A percentile compares a stretch with the other conserved stretches of the same genome.
Evolutionary conservation across 1,140 invertebrate genomes (phyloP).

Genomic region (Holcopasites calliopsidis): DNA sequence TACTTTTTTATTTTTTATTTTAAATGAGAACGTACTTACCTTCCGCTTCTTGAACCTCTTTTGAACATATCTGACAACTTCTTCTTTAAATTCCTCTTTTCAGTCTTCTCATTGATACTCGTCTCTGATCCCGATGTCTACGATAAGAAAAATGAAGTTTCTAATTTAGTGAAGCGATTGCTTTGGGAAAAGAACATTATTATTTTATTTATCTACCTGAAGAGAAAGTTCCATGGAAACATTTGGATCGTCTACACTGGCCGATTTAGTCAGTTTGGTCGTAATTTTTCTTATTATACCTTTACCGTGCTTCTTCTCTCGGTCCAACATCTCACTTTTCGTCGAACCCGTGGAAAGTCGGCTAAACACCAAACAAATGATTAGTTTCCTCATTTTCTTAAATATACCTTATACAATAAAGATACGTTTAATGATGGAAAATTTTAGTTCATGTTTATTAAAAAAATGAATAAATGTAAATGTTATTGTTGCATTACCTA

Average conservation of each 20-base stretch:
- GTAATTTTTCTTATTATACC: conserved; percentile 89
- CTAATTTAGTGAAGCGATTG: neutral
- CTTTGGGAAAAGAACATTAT: neutral
- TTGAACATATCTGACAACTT: conserved; percentile 91
- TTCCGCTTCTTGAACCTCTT: conserved; percentile 85
- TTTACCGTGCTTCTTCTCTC: conserved; percentile 89
- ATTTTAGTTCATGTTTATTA: too few species aligned
- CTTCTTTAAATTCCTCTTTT: conserved; percentile 89
- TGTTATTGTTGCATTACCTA: conserved; percentile 78
- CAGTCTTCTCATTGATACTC: conserved; percentile 84
- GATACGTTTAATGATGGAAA: too few species aligned
- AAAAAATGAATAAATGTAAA: too few species aligned
- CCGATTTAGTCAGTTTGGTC: conserved; percentile 91
- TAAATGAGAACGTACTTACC: conserved; percentile 78
- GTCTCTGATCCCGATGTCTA: conserved; percentile 90
- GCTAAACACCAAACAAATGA: conserved; percentile 73
- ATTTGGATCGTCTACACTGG: conserved; percentile 87
- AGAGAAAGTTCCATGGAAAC: conserved; percentile 76
- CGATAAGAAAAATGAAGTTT: conserved; percentile 55
- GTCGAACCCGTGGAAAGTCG: conserved; percentile 90
- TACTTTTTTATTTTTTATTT: neutral
- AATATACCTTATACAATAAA: too few species aligned
- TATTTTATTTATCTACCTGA: conserved; percentile 46
- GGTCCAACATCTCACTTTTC: conserved; percentile 88
- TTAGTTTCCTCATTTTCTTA: neutral